phyloP scores from a whole-genome alignment of 1,140 invertebrate species.

The Halesus radiatus region DNA sequence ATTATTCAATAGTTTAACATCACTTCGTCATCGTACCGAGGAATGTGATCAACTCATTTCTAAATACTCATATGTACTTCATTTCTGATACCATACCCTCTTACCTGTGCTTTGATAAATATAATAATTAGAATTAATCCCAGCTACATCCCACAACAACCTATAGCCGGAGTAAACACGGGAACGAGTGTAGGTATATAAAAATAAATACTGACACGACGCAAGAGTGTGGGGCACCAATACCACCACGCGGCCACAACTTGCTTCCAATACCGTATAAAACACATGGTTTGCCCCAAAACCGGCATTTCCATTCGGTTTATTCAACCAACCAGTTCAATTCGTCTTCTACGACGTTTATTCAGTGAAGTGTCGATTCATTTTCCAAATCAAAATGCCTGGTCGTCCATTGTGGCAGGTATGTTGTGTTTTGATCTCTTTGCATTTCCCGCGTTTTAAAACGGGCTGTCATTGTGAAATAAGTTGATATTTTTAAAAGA shows the following conservation, averaged over 20 bases:
- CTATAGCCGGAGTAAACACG: slow-evolving; percentile 48
- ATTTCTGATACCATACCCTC: no score
- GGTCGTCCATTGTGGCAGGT: slow-evolving; percentile 72
- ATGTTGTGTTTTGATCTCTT: slow-evolving; percentile 49
- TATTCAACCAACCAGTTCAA: slow-evolving; percentile 52
- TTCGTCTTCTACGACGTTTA: slow-evolving; percentile 32
- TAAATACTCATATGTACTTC: no score
- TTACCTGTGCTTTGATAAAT: no score
- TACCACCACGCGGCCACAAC: slow-evolving; percentile 29
- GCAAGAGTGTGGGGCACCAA: slow-evolving; percentile 37
- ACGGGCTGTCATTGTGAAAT: not conserved
- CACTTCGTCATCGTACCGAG: no score
- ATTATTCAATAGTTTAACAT: no score
- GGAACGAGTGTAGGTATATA: slow-evolving; percentile 45
- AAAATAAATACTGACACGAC: slow-evolving; percentile 54
- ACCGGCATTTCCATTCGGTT: slow-evolving; percentile 66
- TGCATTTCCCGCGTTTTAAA: slow-evolving; percentile 24
- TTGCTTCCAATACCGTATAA: slow-evolving; percentile 61
- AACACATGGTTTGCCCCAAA: slow-evolving; percentile 68
- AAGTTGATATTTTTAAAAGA: not conserved
- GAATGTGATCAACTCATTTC: no score
- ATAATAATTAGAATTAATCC: not conserved
- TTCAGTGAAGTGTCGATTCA: slow-evolving; percentile 48
- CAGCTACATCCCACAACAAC: slow-evolving; percentile 44
- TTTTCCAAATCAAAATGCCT: slow-evolving; percentile 64